Evolutionary conservation across 2,797 vertebrate species (phyloP).

Genomic region (Dipus sagitta): DNA sequence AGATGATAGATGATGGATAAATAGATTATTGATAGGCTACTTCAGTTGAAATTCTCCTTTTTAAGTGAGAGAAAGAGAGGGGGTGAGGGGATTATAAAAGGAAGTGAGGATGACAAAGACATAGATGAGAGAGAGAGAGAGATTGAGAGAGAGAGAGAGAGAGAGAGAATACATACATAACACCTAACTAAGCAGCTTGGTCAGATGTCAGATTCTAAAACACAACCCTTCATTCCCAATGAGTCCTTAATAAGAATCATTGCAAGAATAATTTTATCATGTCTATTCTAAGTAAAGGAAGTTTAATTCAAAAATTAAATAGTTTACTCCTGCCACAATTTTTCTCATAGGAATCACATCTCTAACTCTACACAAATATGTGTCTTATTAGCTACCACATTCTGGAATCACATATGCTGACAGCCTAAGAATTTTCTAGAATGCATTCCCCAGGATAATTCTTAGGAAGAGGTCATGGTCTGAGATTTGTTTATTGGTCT

Average conservation of each 20-base stretch:
- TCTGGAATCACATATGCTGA: not conserved
- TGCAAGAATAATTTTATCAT: not conserved
- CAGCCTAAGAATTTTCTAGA: constrained; percentile 43
- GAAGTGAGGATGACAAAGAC: too few relatives aligned
- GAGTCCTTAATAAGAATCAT: not conserved
- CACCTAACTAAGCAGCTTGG: not conserved
- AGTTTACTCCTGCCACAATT: not conserved
- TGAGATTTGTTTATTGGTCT: not conserved
- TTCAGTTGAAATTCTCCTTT: too few relatives aligned
- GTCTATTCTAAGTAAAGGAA: not conserved
- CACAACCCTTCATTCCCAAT: not conserved
- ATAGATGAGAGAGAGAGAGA: too few relatives aligned
- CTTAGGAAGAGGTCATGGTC: not conserved
- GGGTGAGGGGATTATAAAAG: too few relatives aligned
- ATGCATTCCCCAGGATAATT: not conserved
- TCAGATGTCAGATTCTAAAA: not conserved
- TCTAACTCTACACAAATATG: not conserved
- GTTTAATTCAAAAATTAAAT: not conserved
- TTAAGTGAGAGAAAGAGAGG: too few relatives aligned
- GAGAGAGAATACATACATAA: too few relatives aligned
- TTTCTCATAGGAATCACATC: not conserved
- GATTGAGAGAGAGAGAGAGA: too few relatives aligned
- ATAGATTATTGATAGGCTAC: not conserved
- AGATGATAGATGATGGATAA: not conserved
- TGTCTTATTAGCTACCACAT: not conserved